Percentiles rank a stretch among this genome's conserved stretches.
These are phyloP conservation scores for Neofelis nebulosa DNA, from an alignment of 2,113 vertebrate genomes.

Conservation along the genomic window DNA sequence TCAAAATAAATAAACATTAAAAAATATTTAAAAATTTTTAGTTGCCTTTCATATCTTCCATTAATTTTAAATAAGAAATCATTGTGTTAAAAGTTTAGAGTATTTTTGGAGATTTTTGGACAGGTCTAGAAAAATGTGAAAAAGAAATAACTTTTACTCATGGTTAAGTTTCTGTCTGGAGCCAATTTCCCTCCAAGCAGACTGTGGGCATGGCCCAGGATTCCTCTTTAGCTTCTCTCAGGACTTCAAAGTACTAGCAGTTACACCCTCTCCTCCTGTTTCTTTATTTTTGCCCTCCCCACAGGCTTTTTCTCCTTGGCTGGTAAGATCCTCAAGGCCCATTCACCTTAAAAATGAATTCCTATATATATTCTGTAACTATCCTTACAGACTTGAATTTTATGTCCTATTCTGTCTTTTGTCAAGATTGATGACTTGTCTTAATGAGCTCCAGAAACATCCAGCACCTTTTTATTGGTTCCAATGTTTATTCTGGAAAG, in stretches of 20 bases:
- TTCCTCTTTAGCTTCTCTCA: background rate
- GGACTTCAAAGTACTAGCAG: background rate
- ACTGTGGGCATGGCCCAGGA: background rate
- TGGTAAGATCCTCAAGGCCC: background rate
- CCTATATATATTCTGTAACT: background rate
- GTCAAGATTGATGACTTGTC: background rate
- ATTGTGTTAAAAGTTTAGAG: slow-evolving; percentile 3
- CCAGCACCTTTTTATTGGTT: background rate
- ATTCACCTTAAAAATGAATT: background rate
- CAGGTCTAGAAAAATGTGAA: background rate
- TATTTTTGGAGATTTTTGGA: slow-evolving; percentile 15
- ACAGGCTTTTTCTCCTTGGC: background rate
- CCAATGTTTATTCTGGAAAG: background rate
- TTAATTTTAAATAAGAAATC: slow-evolving; percentile 30
- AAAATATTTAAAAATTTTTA: background rate
- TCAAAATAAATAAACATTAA: too few species aligned
- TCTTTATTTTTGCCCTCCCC: background rate
- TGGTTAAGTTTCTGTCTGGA: background rate
- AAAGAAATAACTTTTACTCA: background rate
- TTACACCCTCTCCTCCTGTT: rapidly evolving
- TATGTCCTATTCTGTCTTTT: background rate
- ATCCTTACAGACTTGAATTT: background rate
- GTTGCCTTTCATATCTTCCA: background rate
- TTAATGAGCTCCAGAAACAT: background rate
- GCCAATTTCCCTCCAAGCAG: background rate